Evolutionary conservation across 2,113 vertebrate genomes (phyloP).

Genomic region (Pheucticus melanocephalus): DNA sequence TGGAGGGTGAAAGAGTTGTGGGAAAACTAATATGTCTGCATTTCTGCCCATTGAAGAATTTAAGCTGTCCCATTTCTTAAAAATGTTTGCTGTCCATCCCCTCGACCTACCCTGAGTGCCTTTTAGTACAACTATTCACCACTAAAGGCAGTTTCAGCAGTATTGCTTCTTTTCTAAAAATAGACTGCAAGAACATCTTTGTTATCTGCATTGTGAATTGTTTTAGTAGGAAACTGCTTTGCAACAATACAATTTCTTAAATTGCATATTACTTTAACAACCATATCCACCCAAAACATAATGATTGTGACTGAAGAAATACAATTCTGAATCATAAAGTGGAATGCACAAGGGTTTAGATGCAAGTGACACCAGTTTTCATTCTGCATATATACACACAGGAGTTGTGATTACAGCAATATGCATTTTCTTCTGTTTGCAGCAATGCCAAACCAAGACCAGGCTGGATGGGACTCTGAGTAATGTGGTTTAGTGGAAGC

Average conservation of each 20-base stretch:
- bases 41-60: background rate
- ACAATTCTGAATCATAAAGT: background rate
- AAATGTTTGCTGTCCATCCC: background rate
- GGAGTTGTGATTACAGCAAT: background rate
- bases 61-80: background rate
- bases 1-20: background rate
- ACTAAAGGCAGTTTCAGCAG: background rate
- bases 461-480: background rate
- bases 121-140: background rate
- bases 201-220: background rate
- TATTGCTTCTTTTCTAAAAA: constrained; percentile 17
- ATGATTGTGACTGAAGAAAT: background rate
- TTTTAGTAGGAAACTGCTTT: background rate
- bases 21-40: background rate
- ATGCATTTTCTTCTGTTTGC: background rate
- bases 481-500: background rate
- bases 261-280: background rate
- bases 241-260: background rate
- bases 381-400: background rate
- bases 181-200: background rate
- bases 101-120: background rate
- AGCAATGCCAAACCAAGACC: background rate
- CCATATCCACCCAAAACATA: background rate
- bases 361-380: background rate
- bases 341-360: background rate